Conservation (phyloP, 2,797 vertebrate species). For the Malacoctenus gilli region DNA sequence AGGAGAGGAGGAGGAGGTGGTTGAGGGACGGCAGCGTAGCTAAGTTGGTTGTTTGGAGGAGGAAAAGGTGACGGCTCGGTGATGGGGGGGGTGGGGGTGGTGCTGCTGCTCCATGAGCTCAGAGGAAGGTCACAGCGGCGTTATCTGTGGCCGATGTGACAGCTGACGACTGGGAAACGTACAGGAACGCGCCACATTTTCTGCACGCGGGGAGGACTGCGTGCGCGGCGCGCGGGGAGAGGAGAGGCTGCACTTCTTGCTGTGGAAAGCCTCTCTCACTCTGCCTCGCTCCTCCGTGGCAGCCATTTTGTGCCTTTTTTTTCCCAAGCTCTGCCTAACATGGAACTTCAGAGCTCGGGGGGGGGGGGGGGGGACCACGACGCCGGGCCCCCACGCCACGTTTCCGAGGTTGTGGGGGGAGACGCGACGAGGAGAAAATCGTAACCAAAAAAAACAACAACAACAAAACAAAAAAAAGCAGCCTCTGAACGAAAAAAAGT, state of each 20-base stretch:
- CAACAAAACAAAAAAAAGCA: too few relatives aligned
- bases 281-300: slow-evolving; percentile 59
- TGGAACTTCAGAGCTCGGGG: slow-evolving; percentile 73
- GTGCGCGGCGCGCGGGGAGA: slow-evolving; percentile 30
- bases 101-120: neutral
- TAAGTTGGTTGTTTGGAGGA: neutral
- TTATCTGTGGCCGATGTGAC: slow-evolving; percentile 10
- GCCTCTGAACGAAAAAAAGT: too few relatives aligned
- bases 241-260: slow-evolving; percentile 51
- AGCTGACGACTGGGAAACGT: slow-evolving; percentile 5
- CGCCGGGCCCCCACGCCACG: neutral
- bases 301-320: slow-evolving; percentile 80
- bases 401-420: neutral
- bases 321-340: slow-evolving; percentile 69
- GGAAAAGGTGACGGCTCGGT: neutral
- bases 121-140: slow-evolving; percentile 8
- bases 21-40: slow-evolving; percentile 22
- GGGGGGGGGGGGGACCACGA: slow-evolving; percentile 42
- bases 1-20: slow-evolving; percentile 24
- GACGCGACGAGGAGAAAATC: too few relatives aligned
- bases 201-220: neutral
- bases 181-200: neutral
- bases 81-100: neutral
- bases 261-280: slow-evolving; percentile 60
- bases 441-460: neutral